Base-by-base conservation (phyloP, 30 jellyfish, hydroid and myxozoan species). In the Haliclystus octoradiatus region DNA sequence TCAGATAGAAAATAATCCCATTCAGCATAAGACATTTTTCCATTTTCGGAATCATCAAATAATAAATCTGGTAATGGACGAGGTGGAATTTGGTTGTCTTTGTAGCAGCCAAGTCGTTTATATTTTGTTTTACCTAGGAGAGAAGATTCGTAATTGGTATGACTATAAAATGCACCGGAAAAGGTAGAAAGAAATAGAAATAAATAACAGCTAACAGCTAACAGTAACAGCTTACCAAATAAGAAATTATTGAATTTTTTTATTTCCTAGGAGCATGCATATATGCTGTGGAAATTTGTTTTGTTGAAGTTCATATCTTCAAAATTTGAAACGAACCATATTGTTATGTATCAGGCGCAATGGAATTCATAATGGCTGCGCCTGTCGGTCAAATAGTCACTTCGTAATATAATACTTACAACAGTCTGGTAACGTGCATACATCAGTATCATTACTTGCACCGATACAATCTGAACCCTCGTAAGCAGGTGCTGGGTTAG, bases 381-480 rank as follows among this genome's bases (percentile, higher is more conserved):
- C n/a, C n/a, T n/a, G n/a, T n/a, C n/a, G n/a, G n/a, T n/a, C n/a
- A n/a, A 60, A 60, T 9, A 12, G 14, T 60, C 40, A 60, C 14
- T 32, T 23, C 34, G 1, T 24, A 63, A 26, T 1, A 63, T 24
- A 22, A 70, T 4, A 84, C 92, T 70, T 50, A 84, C 95, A 84
- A 68, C 95, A 84, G 47, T 84, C 95, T 26, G 68, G 81, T 30
- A 70, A 49, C 63, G 77, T 84, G 88, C 95, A 84, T 26, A 81
- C 79, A 34, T 73, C 72, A 1, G 79, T 31, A 34, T 73, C 35
- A 14, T 51, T 30, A n/a, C 76, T 61, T 12, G 28, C 82, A 1
- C 95, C 95, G 52, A 71, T 50, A 62, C 95, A 84, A 67, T 53
- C 81, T 1, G 86, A 40, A 1, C 95, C 95, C 31, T 81, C 82